phyloP scores from a whole-genome alignment of 2,797 vertebrate genomes.

The Liparis tanakae region DNA sequence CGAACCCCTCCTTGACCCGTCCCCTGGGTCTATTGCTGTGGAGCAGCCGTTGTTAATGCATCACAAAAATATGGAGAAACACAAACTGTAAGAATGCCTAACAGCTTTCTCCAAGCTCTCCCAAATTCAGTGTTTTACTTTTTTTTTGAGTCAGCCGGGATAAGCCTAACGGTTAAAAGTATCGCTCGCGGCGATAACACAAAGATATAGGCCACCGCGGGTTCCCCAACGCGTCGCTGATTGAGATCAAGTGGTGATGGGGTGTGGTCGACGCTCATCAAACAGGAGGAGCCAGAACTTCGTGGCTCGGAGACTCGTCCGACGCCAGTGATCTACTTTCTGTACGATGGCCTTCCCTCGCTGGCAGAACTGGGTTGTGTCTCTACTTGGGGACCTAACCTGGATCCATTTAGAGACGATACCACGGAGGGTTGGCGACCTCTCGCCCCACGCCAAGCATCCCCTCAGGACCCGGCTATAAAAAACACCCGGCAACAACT shows the following conservation, averaged over 20 bases:
- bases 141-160: conserved; percentile 95
- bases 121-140: conserved; percentile 84
- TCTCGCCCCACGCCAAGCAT: conserved; percentile 70
- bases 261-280: conserved; percentile 74
- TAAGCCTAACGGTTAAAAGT: conserved; percentile 87
- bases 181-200: conserved; percentile 87
- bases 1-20: conserved; percentile 93
- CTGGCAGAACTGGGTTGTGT: conserved; percentile 85
- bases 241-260: conserved; percentile 55
- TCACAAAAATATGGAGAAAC: conserved; percentile 86
- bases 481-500: conserved; percentile 81
- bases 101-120: conserved; percentile 92
- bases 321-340: conserved; percentile 70
- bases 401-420: conserved; percentile 83
- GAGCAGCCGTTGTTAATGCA: conserved; percentile 95
- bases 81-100: conserved; percentile 85
- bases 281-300: neutral
- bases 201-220: conserved; percentile 97
- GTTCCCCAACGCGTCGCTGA: conserved; percentile 68
- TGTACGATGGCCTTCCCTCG: conserved; percentile 73
- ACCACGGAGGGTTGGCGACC: conserved; percentile 76
- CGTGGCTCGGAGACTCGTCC: conserved; percentile 13
- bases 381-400: conserved; percentile 86
- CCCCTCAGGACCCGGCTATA: conserved; percentile 80
- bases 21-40: conserved; percentile 93